These are phyloP conservation scores for Diglossa cyanea DNA, from an alignment of 2,797 vertebrate species.

Conservation along the genomic window DNA sequence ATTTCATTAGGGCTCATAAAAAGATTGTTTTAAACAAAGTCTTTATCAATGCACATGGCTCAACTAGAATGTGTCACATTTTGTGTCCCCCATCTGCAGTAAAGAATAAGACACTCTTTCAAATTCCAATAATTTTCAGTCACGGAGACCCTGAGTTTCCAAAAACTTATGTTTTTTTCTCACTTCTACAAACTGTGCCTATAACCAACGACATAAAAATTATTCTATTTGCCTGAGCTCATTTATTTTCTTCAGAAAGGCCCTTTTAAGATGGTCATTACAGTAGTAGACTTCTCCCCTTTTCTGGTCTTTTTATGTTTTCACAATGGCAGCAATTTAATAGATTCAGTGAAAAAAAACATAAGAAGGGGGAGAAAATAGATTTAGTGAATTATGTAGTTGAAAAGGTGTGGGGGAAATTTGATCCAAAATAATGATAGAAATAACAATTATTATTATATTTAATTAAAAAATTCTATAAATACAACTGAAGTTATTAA, in stretches of 20 bases:
- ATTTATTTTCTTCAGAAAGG: not conserved
- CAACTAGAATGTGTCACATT: not conserved
- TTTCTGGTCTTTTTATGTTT: not conserved
- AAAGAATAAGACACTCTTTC: not conserved
- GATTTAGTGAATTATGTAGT: not conserved
- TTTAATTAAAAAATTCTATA: not conserved
- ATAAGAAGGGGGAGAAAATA: not conserved
- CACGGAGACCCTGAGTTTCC: rapidly evolving
- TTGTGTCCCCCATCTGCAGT: not conserved
- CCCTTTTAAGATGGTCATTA: not conserved
- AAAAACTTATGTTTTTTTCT: not conserved
- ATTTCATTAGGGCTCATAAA: not conserved
- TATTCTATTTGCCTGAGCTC: not conserved
- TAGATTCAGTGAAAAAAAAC: not conserved
- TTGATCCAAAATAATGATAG: not conserved
- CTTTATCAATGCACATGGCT: not conserved
- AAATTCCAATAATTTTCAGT: not conserved
- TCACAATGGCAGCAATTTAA: not conserved
- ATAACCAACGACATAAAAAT: not conserved
- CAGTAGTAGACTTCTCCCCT: not conserved
- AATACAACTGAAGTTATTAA: not conserved
- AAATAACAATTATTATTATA: not conserved
- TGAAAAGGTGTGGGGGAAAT: not conserved
- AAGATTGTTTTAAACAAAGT: not conserved
- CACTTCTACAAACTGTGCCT: not conserved